Conservation (phyloP, 2,113 vertebrate genomes). For the Limnothrissa miodon region DNA sequence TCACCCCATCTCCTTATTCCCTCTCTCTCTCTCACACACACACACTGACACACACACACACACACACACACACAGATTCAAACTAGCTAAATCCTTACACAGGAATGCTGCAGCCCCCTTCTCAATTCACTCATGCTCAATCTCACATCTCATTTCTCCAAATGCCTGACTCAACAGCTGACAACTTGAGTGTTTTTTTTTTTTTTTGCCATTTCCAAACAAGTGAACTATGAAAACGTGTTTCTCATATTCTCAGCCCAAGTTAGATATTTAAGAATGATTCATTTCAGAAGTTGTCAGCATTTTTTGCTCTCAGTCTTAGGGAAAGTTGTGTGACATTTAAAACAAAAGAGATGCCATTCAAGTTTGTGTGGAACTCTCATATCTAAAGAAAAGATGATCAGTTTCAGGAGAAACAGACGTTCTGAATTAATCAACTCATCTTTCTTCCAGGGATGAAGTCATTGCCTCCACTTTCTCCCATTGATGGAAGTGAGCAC, state of each 20-base stretch:
- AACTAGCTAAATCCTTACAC: constrained; percentile 2
- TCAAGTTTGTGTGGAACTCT: background rate
- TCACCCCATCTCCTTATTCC: background rate
- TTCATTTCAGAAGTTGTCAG: background rate
- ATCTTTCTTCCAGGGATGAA: background rate
- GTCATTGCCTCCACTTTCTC: no score
- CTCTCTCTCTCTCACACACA: constrained; percentile 15
- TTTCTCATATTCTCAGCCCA: background rate
- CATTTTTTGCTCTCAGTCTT: no score
- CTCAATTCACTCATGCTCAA: constrained; percentile 5
- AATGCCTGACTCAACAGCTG: background rate
- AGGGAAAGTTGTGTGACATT: background rate
- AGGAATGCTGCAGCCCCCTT: constrained; percentile 18
- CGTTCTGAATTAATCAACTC: background rate
- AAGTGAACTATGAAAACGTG: background rate
- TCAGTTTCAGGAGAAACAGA: background rate
- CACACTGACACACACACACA: constrained; percentile 21
- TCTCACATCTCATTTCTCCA: constrained; percentile 10
- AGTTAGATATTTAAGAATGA: background rate
- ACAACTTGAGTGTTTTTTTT: background rate
- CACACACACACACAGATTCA: constrained; percentile 30
- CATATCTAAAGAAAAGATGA: background rate
- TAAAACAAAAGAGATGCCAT: background rate
- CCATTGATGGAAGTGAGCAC: background rate
- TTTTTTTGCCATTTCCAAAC: background rate